Evolutionary conservation across 2,888 invertebrate genomes (phyloP), one percentile per base, ranked within the genome.

Genomic region (Vandiemenella viatica): DNA sequence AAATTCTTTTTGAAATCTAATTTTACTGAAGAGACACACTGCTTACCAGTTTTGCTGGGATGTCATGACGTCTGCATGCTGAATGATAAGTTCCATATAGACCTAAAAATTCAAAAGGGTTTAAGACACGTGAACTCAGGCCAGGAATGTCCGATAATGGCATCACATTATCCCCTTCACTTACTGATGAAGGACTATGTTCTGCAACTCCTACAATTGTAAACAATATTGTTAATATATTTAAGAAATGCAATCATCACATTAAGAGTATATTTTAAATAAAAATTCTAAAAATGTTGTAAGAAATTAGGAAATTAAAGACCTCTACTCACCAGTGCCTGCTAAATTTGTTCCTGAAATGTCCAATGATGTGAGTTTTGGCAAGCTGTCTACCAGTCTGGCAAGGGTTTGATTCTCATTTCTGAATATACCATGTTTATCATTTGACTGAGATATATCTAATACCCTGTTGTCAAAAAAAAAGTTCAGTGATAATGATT

Each of bases 261-360:
- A 32, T 1, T 6, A 32, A 4, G 13, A 32, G 32, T 4, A 32
- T n/a, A 32, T n/a, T 6, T 13, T 10, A 4, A 32, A 32, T 1
- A 32, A 32, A 32, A 32, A 4, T 4, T 7, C 32, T 32, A 4
- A 32, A 5, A 32, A 32, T 32, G n/a, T 38, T 38, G n/a, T 3
- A 45, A 37, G 16, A n/a, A 45, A 26, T 26, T 17, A 43, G 8
- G 7, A 43, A 7, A 20, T 17, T 7, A 6, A 20, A 13, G 5
- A 8, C 18, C 48, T 10, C 18, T 10, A 55, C 20, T 57, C 57
- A 43, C 88, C 88, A 47, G 79, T 78, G 13, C 93, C 91, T 37
- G 93, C 91, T 55, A 97, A 71, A 71, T 97, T 95, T 16, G 96
- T 96, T 13, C 93, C 93, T 4, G 95, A 92, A 62, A 97, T 91